phyloP scores from a whole-genome alignment of 2,113 vertebrate genomes.

The Lepidothrix coronata region DNA sequence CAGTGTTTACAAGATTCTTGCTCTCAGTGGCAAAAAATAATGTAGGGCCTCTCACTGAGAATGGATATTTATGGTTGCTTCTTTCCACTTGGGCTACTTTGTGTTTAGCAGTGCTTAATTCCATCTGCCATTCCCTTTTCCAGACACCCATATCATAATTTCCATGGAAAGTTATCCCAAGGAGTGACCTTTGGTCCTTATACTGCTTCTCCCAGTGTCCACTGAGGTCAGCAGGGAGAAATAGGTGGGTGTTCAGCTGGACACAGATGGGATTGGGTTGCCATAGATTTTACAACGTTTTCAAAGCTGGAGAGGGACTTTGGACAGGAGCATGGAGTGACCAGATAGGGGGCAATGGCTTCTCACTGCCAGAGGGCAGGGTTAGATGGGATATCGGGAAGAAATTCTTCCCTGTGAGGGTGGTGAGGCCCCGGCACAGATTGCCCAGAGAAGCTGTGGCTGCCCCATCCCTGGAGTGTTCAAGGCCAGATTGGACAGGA shows the following conservation, averaged over 20 bases:
- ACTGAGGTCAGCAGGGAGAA: background rate
- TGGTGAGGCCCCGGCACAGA: background rate
- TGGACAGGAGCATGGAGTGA: background rate
- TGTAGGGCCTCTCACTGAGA: background rate
- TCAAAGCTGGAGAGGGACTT: background rate
- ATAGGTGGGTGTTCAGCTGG: background rate
- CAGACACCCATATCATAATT: background rate
- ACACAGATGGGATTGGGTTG: background rate
- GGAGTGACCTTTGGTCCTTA: background rate
- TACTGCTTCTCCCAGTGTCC: background rate
- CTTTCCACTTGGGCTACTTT: background rate
- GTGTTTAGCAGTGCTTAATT: background rate
- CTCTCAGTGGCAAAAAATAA: background rate
- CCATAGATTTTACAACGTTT: background rate
- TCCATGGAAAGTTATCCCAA: background rate
- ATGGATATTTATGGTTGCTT: background rate
- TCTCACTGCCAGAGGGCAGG: background rate
- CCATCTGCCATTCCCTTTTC: background rate
- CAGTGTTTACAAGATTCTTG: background rate
- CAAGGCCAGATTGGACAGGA: rapidly evolving
- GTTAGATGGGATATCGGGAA: background rate
- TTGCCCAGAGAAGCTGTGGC: background rate
- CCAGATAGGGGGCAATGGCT: background rate
- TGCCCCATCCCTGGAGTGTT: background rate
- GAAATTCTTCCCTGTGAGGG: background rate